Evolutionary conservation across 2,113 vertebrate species (phyloP).

Genomic region (Chlamydotis undulata): DNA sequence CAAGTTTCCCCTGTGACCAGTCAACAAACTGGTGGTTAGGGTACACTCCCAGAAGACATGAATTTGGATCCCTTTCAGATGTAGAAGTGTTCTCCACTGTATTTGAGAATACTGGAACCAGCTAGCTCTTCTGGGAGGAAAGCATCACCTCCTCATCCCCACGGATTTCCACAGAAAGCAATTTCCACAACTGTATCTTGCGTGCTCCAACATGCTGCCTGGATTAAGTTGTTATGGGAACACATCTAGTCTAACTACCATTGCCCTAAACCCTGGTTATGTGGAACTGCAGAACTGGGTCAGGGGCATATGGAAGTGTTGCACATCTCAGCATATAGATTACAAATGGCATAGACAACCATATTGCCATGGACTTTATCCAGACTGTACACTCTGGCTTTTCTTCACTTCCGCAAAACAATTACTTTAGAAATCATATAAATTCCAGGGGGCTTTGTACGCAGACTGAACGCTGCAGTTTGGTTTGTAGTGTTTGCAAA

Average conservation of each 20-base stretch:
- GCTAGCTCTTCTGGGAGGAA: not conserved
- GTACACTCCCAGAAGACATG: not conserved
- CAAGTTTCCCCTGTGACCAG: not conserved
- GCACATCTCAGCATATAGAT: not conserved
- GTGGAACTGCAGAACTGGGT: not conserved
- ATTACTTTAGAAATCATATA: not conserved
- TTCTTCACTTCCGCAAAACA: not conserved
- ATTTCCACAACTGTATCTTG: not conserved
- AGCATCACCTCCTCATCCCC: not conserved
- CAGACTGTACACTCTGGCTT: not conserved
- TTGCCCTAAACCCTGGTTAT: not conserved
- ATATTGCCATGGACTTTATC: not conserved
- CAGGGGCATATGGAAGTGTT: not conserved
- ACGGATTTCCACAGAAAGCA: not conserved
- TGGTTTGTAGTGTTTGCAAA: conserved; percentile 4
- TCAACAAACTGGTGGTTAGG: not conserved
- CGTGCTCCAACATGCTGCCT: not conserved
- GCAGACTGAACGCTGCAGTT: not conserved
- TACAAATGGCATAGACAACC: not conserved
- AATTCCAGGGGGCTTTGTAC: not conserved
- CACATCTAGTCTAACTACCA: not conserved
- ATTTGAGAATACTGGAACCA: not conserved
- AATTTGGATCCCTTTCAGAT: not conserved
- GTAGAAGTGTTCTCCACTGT: not conserved
- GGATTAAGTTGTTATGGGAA: not conserved